A percentile compares a stretch with the other conserved stretches of the same genome.
These are phyloP conservation scores for Astropecten irregularis DNA, from an alignment of 53 echinoderm and acorn worm species.

Conservation along the genomic window DNA sequence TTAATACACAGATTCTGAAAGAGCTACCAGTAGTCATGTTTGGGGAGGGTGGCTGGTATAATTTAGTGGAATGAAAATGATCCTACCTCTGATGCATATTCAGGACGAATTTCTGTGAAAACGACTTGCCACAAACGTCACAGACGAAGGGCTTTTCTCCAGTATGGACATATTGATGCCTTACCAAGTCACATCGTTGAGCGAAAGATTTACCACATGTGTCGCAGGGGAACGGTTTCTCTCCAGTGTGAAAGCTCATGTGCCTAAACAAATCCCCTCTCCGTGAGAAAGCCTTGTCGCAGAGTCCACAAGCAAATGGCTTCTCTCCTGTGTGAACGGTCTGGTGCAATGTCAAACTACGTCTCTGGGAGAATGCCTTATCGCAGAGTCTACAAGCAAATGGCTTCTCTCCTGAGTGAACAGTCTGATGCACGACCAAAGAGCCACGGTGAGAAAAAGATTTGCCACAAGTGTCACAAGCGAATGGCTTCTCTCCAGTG, in stretches of 20 bases:
- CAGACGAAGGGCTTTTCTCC: slow-evolving; percentile 38
- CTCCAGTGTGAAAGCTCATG: slow-evolving; percentile 30
- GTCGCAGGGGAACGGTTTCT: slow-evolving; percentile 52
- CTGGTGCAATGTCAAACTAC: no score
- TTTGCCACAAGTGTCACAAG: no score
- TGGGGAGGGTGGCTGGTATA: no score
- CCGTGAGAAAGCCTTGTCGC: no score
- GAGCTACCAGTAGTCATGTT: no score
- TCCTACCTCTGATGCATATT: not conserved
- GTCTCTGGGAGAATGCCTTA: not conserved
- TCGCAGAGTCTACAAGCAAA: no score
- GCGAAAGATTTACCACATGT: slow-evolving; percentile 59
- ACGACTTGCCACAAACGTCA: not conserved
- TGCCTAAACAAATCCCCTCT: slow-evolving; percentile 32
- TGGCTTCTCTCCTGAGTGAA: not conserved
- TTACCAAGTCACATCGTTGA: slow-evolving; percentile 7
- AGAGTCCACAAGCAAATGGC: no score
- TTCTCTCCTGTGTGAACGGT: no score
- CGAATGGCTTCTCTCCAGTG: no score
- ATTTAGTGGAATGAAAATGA: no score
- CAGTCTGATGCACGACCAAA: not conserved
- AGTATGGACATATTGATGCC: slow-evolving; percentile 34
- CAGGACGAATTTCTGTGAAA: not conserved
- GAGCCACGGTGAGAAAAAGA: no score
- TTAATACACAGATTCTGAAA: no score